These are phyloP conservation scores for Drosophila grimshawi DNA, from an alignment of 1,140 invertebrate species.

Conservation along the genomic window DNA sequence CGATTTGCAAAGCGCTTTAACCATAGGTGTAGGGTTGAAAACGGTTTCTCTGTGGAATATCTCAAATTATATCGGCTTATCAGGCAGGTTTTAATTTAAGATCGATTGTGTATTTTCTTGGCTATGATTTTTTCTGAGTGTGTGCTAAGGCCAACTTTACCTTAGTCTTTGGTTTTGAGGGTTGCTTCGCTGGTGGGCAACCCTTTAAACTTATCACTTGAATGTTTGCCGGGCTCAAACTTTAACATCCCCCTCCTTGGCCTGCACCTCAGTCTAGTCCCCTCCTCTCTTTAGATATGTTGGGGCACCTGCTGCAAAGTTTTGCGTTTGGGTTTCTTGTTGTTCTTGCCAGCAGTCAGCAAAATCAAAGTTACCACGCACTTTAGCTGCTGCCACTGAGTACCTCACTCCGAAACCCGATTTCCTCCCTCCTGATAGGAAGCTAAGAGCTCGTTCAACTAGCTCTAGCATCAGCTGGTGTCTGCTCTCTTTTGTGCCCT, in stretches of 20 bases:
- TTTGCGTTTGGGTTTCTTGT: conserved; percentile 53
- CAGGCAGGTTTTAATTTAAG: no score
- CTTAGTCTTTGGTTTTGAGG: background rate
- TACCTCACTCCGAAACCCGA: background rate
- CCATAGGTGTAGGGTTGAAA: no score
- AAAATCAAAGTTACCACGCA: conserved; percentile 75
- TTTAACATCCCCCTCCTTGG: conserved; percentile 37
- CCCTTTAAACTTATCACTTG: conserved; percentile 60
- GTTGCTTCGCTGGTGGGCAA: conserved; percentile 30
- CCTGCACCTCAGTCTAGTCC: conserved; percentile 12
- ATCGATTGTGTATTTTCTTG: background rate
- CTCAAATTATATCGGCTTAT: no score
- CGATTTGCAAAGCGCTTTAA: no score
- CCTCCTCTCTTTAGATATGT: conserved; percentile 42
- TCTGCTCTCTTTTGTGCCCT: conserved; percentile 34
- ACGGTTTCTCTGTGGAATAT: no score
- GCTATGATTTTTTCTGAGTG: background rate
- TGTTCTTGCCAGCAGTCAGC: conserved; percentile 46
- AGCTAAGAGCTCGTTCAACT: conserved; percentile 17
- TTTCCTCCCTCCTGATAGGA: background rate
- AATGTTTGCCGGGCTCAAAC: conserved; percentile 52
- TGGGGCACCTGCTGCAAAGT: conserved; percentile 75
- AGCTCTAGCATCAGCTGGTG: conserved; percentile 3
- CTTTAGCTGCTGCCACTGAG: conserved; percentile 45
- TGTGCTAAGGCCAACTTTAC: background rate